phyloP scores from a whole-genome alignment of 2,888 invertebrate species.

The Sarcophaga carnaria region DNA sequence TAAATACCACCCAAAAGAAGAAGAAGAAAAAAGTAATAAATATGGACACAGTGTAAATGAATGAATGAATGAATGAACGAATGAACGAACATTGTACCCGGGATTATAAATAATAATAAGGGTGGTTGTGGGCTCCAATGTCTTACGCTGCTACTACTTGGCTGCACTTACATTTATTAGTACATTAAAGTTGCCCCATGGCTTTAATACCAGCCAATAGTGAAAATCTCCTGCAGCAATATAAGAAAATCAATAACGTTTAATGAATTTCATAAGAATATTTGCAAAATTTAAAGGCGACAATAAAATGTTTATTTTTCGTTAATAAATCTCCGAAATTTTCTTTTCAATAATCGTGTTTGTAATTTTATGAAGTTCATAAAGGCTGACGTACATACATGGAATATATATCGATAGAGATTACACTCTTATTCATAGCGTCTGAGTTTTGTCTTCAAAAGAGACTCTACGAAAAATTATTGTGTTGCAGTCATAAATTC shows the following conservation, averaged over 20 bases:
- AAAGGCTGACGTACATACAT: background rate
- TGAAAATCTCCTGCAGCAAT: background rate
- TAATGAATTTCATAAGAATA: constrained; percentile 26
- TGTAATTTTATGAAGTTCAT: constrained; percentile 52
- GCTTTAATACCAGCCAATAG: background rate
- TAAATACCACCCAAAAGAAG: constrained; percentile 9
- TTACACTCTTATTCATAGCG: background rate
- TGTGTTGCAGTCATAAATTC: constrained; percentile 58
- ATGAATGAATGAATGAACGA: background rate
- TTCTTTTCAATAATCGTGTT: background rate
- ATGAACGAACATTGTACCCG: background rate
- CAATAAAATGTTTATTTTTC: constrained; percentile 32
- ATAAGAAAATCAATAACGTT: constrained; percentile 54
- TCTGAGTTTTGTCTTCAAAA: background rate
- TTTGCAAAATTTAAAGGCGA: constrained; percentile 27
- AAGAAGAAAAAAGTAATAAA: constrained; percentile 36
- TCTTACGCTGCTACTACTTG: background rate
- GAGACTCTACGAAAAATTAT: background rate
- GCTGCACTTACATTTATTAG: background rate
- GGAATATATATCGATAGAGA: background rate
- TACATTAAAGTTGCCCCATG: background rate
- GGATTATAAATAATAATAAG: background rate
- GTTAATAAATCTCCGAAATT: constrained; percentile 55
- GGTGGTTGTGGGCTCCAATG: constrained; percentile 13
- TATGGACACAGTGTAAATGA: constrained; percentile 18